Evolutionary conservation across 2,797 vertebrate genomes (phyloP).

Genomic region (Tarsius wallacei): DNA sequence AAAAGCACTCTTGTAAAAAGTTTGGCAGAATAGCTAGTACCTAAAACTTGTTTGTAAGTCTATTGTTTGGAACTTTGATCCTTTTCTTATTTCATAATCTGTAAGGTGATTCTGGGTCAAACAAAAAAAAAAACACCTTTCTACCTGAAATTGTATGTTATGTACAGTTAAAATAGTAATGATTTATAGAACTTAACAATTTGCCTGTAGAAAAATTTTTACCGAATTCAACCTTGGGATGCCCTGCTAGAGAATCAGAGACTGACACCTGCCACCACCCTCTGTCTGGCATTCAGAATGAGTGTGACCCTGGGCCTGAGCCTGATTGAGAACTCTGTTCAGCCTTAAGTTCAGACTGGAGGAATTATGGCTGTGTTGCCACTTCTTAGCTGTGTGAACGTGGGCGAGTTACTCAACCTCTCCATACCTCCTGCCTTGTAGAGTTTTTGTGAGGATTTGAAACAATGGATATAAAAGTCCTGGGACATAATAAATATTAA

Average conservation of each 20-base stretch:
- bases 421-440: neutral
- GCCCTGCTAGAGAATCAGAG: neutral
- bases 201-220: neutral
- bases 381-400: neutral
- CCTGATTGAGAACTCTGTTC: neutral
- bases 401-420: neutral
- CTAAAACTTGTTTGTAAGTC: neutral
- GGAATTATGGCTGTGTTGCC: neutral
- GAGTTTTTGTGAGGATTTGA: conserved; percentile 25
- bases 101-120: neutral
- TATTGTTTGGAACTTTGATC: conserved; percentile 11
- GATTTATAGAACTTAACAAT: neutral
- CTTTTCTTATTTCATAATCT: neutral
- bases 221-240: neutral
- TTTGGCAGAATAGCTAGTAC: neutral
- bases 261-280: neutral
- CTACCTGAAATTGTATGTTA: neutral
- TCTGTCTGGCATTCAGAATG: neutral
- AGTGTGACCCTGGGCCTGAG: neutral
- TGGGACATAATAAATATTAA: neutral
- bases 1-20: neutral
- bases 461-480: neutral
- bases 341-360: neutral
- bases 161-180: neutral
- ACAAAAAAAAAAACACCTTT: neutral